Base-by-base conservation (phyloP, 1,140 invertebrate genomes). In the Drosophila kepulauana region DNA sequence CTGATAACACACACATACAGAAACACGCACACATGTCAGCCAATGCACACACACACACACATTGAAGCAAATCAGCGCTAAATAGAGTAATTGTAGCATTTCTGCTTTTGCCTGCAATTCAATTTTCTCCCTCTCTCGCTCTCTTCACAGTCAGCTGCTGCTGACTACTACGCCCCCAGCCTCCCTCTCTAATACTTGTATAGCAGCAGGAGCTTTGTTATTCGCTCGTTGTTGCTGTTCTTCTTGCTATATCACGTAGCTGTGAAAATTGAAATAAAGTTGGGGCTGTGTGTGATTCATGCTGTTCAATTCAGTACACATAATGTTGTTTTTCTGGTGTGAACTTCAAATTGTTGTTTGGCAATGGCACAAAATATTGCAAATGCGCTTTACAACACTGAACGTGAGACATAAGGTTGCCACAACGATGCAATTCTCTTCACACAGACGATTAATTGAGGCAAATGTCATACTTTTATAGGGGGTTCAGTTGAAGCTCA, bases 261-360 rank as follows among this genome's bases (percentile, higher is more conserved):
- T 78, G 80, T 77, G 73, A 85, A 82, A 81, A 79, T 79, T 79
- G 67, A 45, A 75, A 79, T 68, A 77, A 87, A 74, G 72, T 79
- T 69, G 75, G n/a, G 75, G n/a, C 16, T 64, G 72, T 49, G 69
- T 87, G 82, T 87, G 82, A 87, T 77, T 87, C 84, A 87, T 77
- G 49, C 38, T 52, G 72, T 43, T 62, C 67, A 70, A 58, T 75
- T 69, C 56, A 64, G 66, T 35, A 49, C 20, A 45, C 35, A 48
- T 48, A 28, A 56, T 57, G 38, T 20, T 71, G 35, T 16, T 63
- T 63, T 63, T 68, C 46, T 33, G 51, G 49, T 79, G 68, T 79
- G 68, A 79, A 82, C 76, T 82, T 82, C 56, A 86, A 79, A 71
- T 72, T 54, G 75, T 71, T 79, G 82, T 71, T 85, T 78, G 82